Conservation (phyloP, 2,888 invertebrate genomes). For the Ischnus inquisitorius region DNA sequence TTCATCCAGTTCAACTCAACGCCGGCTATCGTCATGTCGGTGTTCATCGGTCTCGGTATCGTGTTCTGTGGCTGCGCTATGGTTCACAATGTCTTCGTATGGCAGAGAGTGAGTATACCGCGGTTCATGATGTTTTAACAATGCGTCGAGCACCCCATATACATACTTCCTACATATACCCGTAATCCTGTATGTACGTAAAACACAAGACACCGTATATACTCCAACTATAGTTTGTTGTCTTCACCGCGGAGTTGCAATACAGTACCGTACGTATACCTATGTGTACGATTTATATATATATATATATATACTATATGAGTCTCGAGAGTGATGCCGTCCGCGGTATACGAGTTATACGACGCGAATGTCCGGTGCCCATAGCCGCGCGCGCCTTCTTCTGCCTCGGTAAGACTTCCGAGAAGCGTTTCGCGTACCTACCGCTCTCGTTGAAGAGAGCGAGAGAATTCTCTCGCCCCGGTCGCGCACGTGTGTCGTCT, state of each 20-base stretch:
- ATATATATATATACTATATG: conserved; percentile 22
- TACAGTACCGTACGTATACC: not conserved
- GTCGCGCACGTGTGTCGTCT: conserved; percentile 31
- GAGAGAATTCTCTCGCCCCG: conserved; percentile 13
- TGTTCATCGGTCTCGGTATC: conserved; percentile 96
- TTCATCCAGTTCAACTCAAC: conserved; percentile 97
- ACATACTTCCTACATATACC: conserved; percentile 16
- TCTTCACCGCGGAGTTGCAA: conserved; percentile 9
- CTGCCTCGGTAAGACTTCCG: conserved; percentile 53
- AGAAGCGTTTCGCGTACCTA: conserved; percentile 43
- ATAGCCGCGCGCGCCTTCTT: conserved; percentile 33
- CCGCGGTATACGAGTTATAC: conserved; percentile 25
- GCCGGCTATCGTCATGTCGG: conserved; percentile 95
- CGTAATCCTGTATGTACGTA: not conserved
- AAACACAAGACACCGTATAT: conserved; percentile 14
- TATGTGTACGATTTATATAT: too few species aligned
- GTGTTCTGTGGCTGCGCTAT: conserved; percentile 97
- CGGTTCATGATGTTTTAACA: conserved; percentile 35
- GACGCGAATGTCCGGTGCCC: conserved; percentile 42
- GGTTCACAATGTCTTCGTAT: conserved; percentile 97
- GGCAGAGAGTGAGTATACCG: conserved; percentile 90
- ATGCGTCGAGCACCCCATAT: conserved; percentile 30
- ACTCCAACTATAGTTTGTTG: conserved; percentile 18
- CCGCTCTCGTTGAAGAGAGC: conserved; percentile 8
- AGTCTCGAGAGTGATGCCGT: conserved; percentile 35